These are phyloP conservation scores for Falco novaeseelandiae DNA, from an alignment of 2,797 vertebrate genomes.

Conservation along the genomic window DNA sequence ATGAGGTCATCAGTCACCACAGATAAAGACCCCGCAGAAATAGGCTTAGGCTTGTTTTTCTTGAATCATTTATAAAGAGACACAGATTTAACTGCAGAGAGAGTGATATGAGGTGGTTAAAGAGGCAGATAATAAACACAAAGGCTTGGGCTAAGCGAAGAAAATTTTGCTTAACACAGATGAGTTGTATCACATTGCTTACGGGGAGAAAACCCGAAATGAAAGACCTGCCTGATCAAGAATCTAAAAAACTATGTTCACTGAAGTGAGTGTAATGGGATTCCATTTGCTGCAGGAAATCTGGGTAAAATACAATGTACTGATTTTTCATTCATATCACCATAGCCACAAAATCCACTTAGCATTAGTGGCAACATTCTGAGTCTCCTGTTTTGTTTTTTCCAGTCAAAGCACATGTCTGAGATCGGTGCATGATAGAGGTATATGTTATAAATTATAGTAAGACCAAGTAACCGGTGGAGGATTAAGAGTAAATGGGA, in stretches of 20 bases:
- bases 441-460: not conserved
- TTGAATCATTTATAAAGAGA: constrained; percentile 44
- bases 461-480: not conserved
- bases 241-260: not conserved
- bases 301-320: not conserved
- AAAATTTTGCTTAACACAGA: not conserved
- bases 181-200: not conserved
- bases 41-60: constrained; percentile 22
- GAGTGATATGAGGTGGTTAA: not conserved
- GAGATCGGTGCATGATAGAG: not conserved
- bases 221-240: not conserved
- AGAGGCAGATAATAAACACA: not conserved
- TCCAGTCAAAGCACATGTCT: not conserved
- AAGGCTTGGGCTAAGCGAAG: not conserved
- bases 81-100: constrained; percentile 30
- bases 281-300: not conserved
- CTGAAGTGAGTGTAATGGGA: not conserved
- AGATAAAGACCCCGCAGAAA: constrained; percentile 41
- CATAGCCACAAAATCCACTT: not conserved
- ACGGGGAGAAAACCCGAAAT: not conserved
- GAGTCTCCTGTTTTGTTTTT: not conserved
- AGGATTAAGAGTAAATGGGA: not conserved
- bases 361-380: not conserved
- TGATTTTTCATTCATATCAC: not conserved
- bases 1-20: not conserved